Evolutionary conservation across 2,797 vertebrate genomes (phyloP).

Genomic region (Xyrichtys novacula): DNA sequence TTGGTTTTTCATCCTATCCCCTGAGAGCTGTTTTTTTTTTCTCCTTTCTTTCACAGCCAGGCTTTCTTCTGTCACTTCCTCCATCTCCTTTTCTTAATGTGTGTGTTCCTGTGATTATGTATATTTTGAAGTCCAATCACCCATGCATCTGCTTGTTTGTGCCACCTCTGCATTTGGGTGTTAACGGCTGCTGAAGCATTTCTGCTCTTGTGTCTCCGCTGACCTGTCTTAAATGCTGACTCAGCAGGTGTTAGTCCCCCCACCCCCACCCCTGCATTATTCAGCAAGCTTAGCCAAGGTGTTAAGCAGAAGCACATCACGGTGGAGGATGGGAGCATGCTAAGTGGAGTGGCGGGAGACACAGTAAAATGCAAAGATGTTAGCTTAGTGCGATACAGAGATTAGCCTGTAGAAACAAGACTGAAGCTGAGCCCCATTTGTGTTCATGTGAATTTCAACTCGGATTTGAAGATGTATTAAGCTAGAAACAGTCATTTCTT

Average conservation of each 20-base stretch:
- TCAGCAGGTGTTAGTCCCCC: slow-evolving; percentile 57
- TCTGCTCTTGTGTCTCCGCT: slow-evolving; percentile 55
- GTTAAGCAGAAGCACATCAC: slow-evolving; percentile 74
- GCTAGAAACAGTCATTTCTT: not conserved
- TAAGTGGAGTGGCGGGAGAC: slow-evolving; percentile 61
- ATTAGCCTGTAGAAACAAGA: slow-evolving; percentile 38
- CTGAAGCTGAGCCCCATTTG: slow-evolving; percentile 25
- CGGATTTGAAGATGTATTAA: slow-evolving; percentile 12
- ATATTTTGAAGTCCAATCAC: not conserved
- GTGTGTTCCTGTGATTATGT: slow-evolving; percentile 3
- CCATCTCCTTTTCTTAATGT: not conserved
- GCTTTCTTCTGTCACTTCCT: not conserved
- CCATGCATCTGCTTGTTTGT: slow-evolving; percentile 13
- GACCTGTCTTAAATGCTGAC: slow-evolving; percentile 77
- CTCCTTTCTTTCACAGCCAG: slow-evolving; percentile 32
- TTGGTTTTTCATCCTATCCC: slow-evolving; percentile 53
- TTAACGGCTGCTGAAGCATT: slow-evolving; percentile 44
- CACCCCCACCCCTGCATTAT: slow-evolving; percentile 82
- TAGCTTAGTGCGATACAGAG: slow-evolving; percentile 30
- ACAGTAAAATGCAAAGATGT: slow-evolving; percentile 29
- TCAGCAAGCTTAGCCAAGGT: slow-evolving; percentile 73
- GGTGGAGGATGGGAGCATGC: slow-evolving; percentile 50
- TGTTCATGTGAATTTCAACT: not conserved
- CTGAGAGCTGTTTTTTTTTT: slow-evolving; percentile 9
- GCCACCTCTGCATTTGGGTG: slow-evolving; percentile 32